Evolutionary conservation across 2,113 vertebrate genomes (phyloP).

Genomic region (Kryptolebias marmoratus): DNA sequence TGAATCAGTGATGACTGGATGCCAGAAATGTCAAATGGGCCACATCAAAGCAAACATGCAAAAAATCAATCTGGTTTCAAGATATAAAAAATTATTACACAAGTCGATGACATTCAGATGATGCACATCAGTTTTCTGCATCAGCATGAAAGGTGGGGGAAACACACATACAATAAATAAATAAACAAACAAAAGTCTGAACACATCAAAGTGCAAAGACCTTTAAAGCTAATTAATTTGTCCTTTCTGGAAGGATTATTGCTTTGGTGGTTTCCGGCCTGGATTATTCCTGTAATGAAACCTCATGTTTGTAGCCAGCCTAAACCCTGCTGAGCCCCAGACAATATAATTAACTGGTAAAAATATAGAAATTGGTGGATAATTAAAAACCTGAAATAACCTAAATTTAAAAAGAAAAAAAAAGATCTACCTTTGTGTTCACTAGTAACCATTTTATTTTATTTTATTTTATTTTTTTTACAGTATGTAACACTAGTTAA

Average conservation of each 20-base stretch:
- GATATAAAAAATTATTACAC: conserved; percentile 55
- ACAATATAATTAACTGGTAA: conserved; percentile 9
- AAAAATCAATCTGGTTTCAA: conserved; percentile 50
- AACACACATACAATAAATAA: not conserved
- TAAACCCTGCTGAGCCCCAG: conserved; percentile 9
- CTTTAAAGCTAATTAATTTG: conserved; percentile 80
- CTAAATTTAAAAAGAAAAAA: not conserved
- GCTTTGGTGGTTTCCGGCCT: conserved; percentile 51
- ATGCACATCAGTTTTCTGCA: conserved; percentile 43
- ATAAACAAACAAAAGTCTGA: conserved; percentile 29
- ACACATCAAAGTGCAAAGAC: conserved; percentile 74
- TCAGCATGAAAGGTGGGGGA: conserved; percentile 43
- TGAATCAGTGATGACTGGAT: conserved; percentile 60
- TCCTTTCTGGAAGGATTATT: conserved; percentile 75
- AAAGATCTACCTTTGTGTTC: not conserved
- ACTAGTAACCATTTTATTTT: not conserved
- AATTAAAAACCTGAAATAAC: conserved; percentile 8
- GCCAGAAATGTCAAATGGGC: conserved; percentile 66
- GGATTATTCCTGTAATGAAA: conserved; percentile 47
- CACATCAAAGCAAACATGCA: conserved; percentile 58
- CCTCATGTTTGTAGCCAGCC: not conserved
- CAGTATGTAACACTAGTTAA: too few relatives aligned
- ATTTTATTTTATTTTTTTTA: too few relatives aligned
- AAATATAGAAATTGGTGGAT: not conserved
- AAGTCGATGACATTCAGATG: conserved; percentile 67